A percentile compares a stretch with the other conserved stretches of the same genome.
phyloP scores from a whole-genome alignment of 2,888 invertebrate genomes.

The Pseudanteris insignis region DNA sequence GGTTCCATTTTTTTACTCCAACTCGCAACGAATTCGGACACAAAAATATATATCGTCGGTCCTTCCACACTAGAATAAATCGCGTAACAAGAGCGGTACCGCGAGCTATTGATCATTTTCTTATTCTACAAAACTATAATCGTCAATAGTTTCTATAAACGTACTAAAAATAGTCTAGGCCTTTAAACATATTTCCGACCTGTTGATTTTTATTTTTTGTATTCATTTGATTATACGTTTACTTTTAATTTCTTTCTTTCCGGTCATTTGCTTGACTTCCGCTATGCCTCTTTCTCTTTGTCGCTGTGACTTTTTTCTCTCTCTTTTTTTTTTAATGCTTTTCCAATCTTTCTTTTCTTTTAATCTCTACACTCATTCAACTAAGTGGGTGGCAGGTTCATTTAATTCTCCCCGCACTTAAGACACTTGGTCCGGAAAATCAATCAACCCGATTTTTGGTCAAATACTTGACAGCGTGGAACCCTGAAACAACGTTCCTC shows the following conservation, averaged over 20 bases:
- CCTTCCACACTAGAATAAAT: too few species aligned
- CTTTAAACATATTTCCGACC: constrained; percentile 22
- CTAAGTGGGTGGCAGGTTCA: constrained; percentile 29
- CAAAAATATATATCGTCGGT: too few species aligned
- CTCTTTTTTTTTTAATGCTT: too few species aligned
- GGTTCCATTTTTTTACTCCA: too few species aligned
- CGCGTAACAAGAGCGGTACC: constrained; percentile 19
- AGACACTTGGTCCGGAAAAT: constrained; percentile 60
- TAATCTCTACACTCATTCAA: constrained; percentile 32
- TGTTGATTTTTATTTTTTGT: constrained; percentile 14
- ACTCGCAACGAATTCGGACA: too few species aligned
- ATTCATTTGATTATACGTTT: constrained; percentile 31
- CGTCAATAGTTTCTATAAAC: constrained; percentile 43
- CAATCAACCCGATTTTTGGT: constrained; percentile 56
- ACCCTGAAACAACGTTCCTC: constrained; percentile 59
- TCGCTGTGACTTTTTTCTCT: too few species aligned
- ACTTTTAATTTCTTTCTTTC: constrained; percentile 5
- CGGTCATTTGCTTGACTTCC: too few species aligned
- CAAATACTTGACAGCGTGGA: constrained; percentile 60
- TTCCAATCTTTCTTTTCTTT: constrained; percentile 7
- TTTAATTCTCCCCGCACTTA: constrained; percentile 41
- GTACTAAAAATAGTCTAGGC: constrained; percentile 46
- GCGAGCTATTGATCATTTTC: constrained; percentile 29
- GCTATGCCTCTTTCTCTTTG: too few species aligned
- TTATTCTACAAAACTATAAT: constrained; percentile 41